Base-by-base conservation (phyloP, 1,140 invertebrate species). In the Pygmarrhopalites habei region DNA sequence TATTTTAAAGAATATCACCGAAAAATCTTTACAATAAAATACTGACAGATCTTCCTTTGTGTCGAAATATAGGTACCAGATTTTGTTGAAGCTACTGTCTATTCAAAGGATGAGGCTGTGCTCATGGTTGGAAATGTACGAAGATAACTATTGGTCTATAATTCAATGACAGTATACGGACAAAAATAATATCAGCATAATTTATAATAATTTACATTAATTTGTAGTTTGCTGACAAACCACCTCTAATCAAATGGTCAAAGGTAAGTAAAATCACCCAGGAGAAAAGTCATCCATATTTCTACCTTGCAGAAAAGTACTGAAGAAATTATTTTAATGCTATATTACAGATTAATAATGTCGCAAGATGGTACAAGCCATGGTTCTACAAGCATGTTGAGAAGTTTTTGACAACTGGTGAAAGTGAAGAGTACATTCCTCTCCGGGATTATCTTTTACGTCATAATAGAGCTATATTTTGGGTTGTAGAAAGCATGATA, bases 361-460 rank as follows among this genome's bases (percentile, higher is more conserved):
- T 82, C 12, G 73, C 78, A 12, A 69, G 65, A 21, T 82, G 80
- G 77, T 81, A 80, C 71, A 82, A 82, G 68, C 81, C 81, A 5
- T 82, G 83, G 83, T 86, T 85, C 72, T 85, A 82, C 73, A 83
- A 82, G 66, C 81, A 85, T 72, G 80, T 81, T 0, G 79, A 84
- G 69, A 72, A 66, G 1, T 81, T 81, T 61, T 64, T 80, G 30
- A 67, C 68, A n/a, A 75, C 71, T 66, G 77, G 75, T 5, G 68
- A 74, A 62, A 72, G 72, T 30, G 77, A 79, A 47, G 81, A 82
- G 71, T 79, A 79, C 52, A 79, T 82, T 59, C 81, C 81, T 1
- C 60, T 82, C 28, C 55, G 76, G 56, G 79, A 82, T 29, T 82
- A 82, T 70, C 72, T 82, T 19, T 71, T 81, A 14, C 72, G 81